Evolutionary conservation across 2,797 vertebrate genomes (phyloP).

Genomic region (Micropoecilia bifurca): DNA sequence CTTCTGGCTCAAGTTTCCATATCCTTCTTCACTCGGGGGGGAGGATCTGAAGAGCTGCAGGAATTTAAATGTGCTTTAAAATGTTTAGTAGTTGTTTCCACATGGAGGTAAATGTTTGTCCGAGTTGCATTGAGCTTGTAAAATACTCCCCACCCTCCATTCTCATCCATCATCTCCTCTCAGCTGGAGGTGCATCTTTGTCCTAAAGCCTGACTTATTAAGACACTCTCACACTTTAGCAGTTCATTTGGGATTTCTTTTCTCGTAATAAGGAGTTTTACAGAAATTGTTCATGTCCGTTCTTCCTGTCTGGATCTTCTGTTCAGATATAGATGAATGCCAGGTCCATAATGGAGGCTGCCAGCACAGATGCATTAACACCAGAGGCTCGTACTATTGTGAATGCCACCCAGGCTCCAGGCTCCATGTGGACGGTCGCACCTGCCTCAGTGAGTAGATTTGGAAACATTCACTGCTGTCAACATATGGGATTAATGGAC

Average conservation of each 20-base stretch:
- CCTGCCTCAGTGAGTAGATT: slow-evolving; percentile 88
- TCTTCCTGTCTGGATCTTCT: slow-evolving; percentile 24
- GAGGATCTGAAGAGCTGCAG: slow-evolving; percentile 44
- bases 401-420: slow-evolving; percentile 88
- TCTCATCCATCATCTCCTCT: slow-evolving; percentile 59
- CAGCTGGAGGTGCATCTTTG: slow-evolving; percentile 42
- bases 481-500: not conserved
- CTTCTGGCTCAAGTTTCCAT: slow-evolving; percentile 60
- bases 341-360: slow-evolving; percentile 93
- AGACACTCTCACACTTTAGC: slow-evolving; percentile 39
- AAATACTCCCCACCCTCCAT: slow-evolving; percentile 27
- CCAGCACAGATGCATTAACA: slow-evolving; percentile 95
- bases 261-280: slow-evolving; percentile 63
- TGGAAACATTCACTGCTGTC: not conserved
- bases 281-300: slow-evolving; percentile 58
- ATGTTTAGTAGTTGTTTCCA: slow-evolving; percentile 76
- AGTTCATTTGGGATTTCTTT: slow-evolving; percentile 41
- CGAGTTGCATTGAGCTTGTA: slow-evolving; percentile 48
- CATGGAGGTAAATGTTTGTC: slow-evolving; percentile 68
- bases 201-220: slow-evolving; percentile 44
- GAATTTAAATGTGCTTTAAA: slow-evolving; percentile 75
- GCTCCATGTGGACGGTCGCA: slow-evolving; percentile 90
- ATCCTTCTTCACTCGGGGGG: slow-evolving; percentile 44
- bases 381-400: slow-evolving; percentile 89
- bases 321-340: slow-evolving; percentile 93